phyloP scores from a whole-genome alignment of 1,140 invertebrate genomes.

The Drosophila rufa region DNA sequence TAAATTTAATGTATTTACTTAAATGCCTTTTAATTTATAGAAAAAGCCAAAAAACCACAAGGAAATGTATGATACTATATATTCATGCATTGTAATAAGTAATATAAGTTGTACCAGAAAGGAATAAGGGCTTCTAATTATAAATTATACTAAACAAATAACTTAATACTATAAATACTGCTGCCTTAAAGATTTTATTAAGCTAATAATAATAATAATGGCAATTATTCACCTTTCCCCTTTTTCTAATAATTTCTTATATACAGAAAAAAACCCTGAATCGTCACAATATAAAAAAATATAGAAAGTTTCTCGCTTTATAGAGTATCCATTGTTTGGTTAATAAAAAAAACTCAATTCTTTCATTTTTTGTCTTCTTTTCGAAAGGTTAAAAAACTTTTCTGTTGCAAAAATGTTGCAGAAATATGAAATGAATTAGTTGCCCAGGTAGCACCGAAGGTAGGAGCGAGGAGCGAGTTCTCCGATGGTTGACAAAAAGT shows the following conservation, averaged over 20 bases:
- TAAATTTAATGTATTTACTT: too few species aligned
- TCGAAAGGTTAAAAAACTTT: constrained; percentile 48
- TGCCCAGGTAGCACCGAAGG: constrained; percentile 43
- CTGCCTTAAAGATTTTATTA: not conserved
- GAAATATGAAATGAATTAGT: constrained; percentile 82
- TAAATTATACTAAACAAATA: not conserved
- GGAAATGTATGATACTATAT: too few species aligned
- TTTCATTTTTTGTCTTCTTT: constrained; percentile 14
- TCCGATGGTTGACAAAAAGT: constrained; percentile 65
- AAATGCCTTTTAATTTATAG: too few species aligned
- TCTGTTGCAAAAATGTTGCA: constrained; percentile 65
- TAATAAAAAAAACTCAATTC: not conserved
- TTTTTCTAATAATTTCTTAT: too few species aligned
- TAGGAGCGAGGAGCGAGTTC: not conserved
- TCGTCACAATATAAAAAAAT: not conserved
- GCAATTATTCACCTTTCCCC: too few species aligned
- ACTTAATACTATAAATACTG: too few species aligned
- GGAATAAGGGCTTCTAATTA: not conserved
- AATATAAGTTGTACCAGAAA: too few species aligned
- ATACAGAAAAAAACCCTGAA: too few species aligned
- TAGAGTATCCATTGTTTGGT: constrained; percentile 3
- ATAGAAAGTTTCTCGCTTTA: not conserved
- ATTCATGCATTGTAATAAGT: too few species aligned
- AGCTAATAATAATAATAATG: not conserved
- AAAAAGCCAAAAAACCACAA: too few species aligned